phyloP scores from a whole-genome alignment of 2,888 invertebrate genomes.

The Mesorhabditis spiculigera region DNA sequence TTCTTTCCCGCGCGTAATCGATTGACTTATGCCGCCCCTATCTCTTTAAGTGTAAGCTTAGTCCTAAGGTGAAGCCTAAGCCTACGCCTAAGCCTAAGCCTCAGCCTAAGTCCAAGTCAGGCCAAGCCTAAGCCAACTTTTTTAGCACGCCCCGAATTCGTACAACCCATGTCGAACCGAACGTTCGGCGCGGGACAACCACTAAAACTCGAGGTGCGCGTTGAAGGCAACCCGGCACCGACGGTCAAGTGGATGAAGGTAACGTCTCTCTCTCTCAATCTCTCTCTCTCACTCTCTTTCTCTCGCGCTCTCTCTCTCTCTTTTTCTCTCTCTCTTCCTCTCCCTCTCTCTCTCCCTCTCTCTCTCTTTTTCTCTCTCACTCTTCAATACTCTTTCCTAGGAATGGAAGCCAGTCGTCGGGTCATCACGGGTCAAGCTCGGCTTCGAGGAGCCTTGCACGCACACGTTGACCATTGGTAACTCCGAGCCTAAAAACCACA shows the following conservation, averaged over 20 bases:
- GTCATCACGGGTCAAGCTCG: constrained; percentile 79
- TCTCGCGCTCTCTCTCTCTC: neutral
- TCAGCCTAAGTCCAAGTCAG: constrained; percentile 3
- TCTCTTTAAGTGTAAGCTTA: too few species aligned
- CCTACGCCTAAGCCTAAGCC: too few species aligned
- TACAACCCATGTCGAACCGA: constrained; percentile 79
- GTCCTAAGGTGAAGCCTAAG: constrained; percentile 2
- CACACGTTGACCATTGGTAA: constrained; percentile 80
- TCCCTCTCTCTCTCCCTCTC: too few species aligned
- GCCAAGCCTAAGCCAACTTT: constrained; percentile 9
- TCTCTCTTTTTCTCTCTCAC: too few species aligned
- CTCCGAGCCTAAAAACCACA: too few species aligned
- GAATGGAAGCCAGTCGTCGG: constrained; percentile 91
- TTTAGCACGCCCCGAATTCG: constrained; percentile 81
- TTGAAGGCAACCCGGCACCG: constrained; percentile 85
- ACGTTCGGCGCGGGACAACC: constrained; percentile 74
- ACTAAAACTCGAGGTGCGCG: constrained; percentile 77
- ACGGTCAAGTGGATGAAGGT: constrained; percentile 88
- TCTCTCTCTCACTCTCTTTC: too few species aligned
- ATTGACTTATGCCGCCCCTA: too few species aligned
- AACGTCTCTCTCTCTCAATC: neutral
- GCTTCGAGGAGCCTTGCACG: constrained; percentile 75
- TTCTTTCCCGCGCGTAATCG: too few species aligned
- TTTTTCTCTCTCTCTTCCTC: too few species aligned
- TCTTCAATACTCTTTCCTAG: constrained; percentile 34